Evolutionary conservation across 2,113 vertebrate genomes (phyloP).

Genomic region (Fukomys damarensis): DNA sequence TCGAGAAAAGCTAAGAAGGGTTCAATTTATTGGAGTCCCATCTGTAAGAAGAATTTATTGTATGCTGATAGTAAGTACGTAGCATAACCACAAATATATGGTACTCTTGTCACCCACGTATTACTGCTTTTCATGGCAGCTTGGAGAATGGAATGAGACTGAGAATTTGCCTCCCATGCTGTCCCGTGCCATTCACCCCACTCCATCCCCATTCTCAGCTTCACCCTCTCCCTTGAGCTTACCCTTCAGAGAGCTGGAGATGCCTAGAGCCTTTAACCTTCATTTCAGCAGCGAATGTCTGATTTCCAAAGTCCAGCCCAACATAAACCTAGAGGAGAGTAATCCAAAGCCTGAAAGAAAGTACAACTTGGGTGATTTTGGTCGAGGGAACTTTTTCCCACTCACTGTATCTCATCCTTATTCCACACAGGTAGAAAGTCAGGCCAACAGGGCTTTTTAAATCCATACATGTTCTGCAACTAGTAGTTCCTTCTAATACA

Average conservation of each 20-base stretch:
- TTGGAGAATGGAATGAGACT: slow-evolving; percentile 55
- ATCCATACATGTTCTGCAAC: neutral
- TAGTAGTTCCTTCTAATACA: neutral
- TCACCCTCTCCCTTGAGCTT: slow-evolving; percentile 51
- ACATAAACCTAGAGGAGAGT: neutral
- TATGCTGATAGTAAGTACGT: neutral
- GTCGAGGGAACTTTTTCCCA: neutral
- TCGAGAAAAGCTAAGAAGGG: neutral
- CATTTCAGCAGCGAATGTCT: slow-evolving; percentile 8
- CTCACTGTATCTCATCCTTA: neutral
- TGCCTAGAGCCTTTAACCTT: neutral
- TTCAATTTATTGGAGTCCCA: neutral
- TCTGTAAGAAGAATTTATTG: neutral
- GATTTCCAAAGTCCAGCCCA: slow-evolving; percentile 16
- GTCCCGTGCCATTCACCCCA: neutral
- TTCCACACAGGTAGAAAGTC: neutral
- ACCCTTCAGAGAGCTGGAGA: neutral
- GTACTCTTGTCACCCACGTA: neutral
- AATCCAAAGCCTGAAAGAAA: neutral
- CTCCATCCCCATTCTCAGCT: slow-evolving; percentile 73
- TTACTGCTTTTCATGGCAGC: neutral
- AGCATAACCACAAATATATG: neutral
- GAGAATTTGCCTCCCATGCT: slow-evolving; percentile 23
- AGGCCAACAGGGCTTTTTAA: neutral
- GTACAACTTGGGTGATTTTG: neutral